These are phyloP conservation scores for Limnephilus marmoratus DNA, from an alignment of 2,888 invertebrate species.

Conservation along the genomic window DNA sequence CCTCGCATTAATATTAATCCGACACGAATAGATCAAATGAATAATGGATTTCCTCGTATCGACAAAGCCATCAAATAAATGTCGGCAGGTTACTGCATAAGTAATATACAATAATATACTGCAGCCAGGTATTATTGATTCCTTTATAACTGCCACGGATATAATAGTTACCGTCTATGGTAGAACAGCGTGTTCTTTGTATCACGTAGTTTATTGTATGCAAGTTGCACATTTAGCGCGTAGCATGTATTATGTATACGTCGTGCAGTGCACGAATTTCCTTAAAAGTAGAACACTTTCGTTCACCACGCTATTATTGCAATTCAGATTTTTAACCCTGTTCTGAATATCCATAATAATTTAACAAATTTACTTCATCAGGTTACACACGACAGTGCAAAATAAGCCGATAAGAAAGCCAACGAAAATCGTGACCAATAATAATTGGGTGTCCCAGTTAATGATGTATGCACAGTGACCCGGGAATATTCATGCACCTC, in stretches of 20 bases:
- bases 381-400: too few species aligned
- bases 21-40: constrained; percentile 11
- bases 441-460: too few species aligned
- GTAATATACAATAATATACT: not conserved
- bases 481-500: too few species aligned
- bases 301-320: not conserved
- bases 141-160: not conserved
- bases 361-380: not conserved
- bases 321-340: not conserved
- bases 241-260: not conserved
- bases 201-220: not conserved
- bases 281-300: not conserved
- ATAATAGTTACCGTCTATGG: not conserved
- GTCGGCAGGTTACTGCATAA: not conserved
- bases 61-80: constrained; percentile 2
- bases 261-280: not conserved
- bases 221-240: not conserved
- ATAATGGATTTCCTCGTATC: constrained; percentile 14
- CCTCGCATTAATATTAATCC: constrained; percentile 1
- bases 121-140: not conserved
- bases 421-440: too few species aligned
- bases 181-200: not conserved
- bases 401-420: too few species aligned
- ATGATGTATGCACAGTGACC: too few species aligned
- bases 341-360: not conserved